These are phyloP conservation scores for Glomeris maerens DNA, from an alignment of 1,140 invertebrate species.

Conservation along the genomic window DNA sequence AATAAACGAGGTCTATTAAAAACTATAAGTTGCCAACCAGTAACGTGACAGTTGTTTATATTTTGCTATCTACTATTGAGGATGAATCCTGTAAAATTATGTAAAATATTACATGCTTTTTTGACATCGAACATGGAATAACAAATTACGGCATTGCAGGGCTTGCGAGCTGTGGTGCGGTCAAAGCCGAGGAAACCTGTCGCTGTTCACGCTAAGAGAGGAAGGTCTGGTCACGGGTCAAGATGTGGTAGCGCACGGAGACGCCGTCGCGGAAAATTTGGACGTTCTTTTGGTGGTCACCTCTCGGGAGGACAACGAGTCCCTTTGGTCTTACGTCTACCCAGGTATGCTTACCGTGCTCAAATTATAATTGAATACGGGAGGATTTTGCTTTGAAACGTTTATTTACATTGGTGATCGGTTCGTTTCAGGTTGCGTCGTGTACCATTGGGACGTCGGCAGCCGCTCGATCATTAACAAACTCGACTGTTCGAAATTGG, in stretches of 20 bases:
- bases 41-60: too few species aligned
- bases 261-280: constrained; percentile 39
- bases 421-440: constrained; percentile 47
- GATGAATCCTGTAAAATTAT: too few species aligned
- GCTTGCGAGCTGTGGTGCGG: constrained; percentile 57
- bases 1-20: too few species aligned
- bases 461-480: constrained; percentile 54
- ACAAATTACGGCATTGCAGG: constrained; percentile 24
- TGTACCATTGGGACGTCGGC: constrained; percentile 65
- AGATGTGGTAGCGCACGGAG: constrained; percentile 43
- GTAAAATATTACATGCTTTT: too few species aligned
- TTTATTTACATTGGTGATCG: constrained; percentile 2
- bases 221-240: constrained; percentile 44
- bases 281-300: constrained; percentile 46
- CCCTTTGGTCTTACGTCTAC: constrained; percentile 62
- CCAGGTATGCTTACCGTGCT: constrained; percentile 30
- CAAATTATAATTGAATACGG: background rate
- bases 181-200: constrained; percentile 53
- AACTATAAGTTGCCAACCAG: too few species aligned
- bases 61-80: too few species aligned
- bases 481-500: constrained; percentile 78
- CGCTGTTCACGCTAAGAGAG: constrained; percentile 47
- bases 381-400: background rate
- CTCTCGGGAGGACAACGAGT: constrained; percentile 5
- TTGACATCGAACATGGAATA: constrained; percentile 1